Evolutionary conservation across 2,888 invertebrate species (phyloP), one percentile per base, ranked within the genome.

Genomic region (Hemithea aestivaria): DNA sequence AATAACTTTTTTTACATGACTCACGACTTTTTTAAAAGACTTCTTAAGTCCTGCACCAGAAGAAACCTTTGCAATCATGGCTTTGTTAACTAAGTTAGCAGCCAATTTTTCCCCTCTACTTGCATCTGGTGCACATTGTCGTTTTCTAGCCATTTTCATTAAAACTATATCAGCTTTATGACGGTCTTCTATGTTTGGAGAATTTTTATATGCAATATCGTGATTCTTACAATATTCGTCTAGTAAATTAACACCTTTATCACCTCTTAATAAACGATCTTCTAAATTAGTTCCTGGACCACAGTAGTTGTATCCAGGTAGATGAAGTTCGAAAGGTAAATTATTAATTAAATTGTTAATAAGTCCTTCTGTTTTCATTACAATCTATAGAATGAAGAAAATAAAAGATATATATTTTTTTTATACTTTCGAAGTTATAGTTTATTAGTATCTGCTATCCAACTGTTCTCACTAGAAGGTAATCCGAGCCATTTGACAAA

Each of bases 251-350:
- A 53, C 51, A 7, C 70, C 69, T 12, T 22, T 37, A 52, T 74
- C 70, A 8, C 66, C 67, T 20, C 71, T 59, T 58, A 4, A 49
- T 50, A 41, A 56, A 51, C 40, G 52, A 61, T 51, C 56, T 51
- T 41, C 31, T 56, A 51, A 47, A 37, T 51, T 62, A 32, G 58
- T 58, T 1, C 58, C 57, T 0, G 56, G 56, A 0, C 54, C 56
- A 28, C 56, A 57, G 29, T 49, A 57, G 10, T 62, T 48, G 27
- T 56, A 58, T 7, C 58, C 59, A 10, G 59, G 62, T 34, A 57
- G 37, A 27, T 60, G 55, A 21, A 55, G 27, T 28, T 58, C 52
- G 27, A 52, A 39, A 6, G 43, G 38, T 32, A 40, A 27, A 12
- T 39, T 7, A 22, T 40, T 37, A 11, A 38, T 41, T 10, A 38